Percentiles rank a stretch among this genome's conserved stretches.
Evolutionary conservation across 2,797 vertebrate genomes (phyloP).

Genomic region (Arctocebus calabarensis): DNA sequence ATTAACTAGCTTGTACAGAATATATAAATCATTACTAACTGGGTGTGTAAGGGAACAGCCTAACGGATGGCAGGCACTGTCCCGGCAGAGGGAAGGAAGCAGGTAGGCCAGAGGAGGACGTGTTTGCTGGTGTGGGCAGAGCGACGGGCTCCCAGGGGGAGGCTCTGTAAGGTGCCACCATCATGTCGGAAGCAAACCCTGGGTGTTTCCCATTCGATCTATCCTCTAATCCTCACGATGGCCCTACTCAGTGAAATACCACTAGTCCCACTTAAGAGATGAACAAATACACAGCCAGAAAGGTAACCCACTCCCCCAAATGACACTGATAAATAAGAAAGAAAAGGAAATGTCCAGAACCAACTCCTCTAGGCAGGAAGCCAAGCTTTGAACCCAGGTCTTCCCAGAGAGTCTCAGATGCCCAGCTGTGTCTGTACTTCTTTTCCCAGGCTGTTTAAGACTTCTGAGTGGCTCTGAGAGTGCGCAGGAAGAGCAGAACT

Average conservation of each 20-base stretch:
- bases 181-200: neutral
- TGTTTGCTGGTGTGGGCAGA: neutral
- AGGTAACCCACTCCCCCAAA: neutral
- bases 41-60: neutral
- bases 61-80: neutral
- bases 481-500: rapidly evolving
- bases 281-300: neutral
- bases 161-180: rapidly evolving
- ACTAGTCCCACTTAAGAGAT: neutral
- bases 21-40: slow-evolving; percentile 48
- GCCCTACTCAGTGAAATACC: neutral
- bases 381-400: neutral
- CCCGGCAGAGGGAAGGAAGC: neutral
- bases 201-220: neutral
- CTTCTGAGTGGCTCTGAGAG: neutral
- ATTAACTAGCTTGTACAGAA: slow-evolving; percentile 37
- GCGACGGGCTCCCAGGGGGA: rapidly evolving
- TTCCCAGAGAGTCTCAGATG: neutral
- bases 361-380: neutral
- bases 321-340: neutral
- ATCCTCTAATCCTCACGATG: neutral
- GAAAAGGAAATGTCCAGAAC: neutral
- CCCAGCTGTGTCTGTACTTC: neutral
- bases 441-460: neutral
- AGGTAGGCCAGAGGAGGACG: neutral